Evolutionary conservation across 1,140 invertebrate species (phyloP), one percentile per base, ranked within the genome.

Genomic region (Drosophila athabasca): DNA sequence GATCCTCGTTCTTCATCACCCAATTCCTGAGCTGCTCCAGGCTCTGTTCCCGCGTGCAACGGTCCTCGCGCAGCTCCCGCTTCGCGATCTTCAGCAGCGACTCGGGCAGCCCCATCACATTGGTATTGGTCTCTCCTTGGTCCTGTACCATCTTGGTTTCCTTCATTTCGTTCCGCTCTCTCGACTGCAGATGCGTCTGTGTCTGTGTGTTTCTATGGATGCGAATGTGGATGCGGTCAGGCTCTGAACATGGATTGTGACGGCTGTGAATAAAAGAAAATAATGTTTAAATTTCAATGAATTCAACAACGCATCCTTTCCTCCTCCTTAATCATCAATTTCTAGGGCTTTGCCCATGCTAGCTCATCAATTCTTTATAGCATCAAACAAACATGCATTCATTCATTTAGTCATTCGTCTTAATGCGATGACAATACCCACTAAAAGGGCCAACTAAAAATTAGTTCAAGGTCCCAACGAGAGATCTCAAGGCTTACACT

Each of bases 1-100:
- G 93, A 80, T 96, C 94, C 24, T 91, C 85, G 79, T 95, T 95
- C 83, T 95, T 94, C n/a, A 91, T 80, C 64, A 95, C 94, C 95
- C 95, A 96, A 6, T 95, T 93, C 49, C 93, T 92, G 71, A 96
- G 92, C 77, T 95, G 94, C 13, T 91, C 77, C 43, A 96, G 84
- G 13, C 94, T 93, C 76, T 95, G 94, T 39, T 94, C 93, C 31
- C 93, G 92, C 0, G 92, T 93, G 5, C 91, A 89, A 4, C 94
- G 93, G 45, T 95, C 94, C 90, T 96, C 95, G 15, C 95, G 83
- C 8, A 96, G 79, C 80, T 96, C 95, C 11, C 92, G 92, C 48
- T 93, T 93, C 2, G 95, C 95, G 2, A 95, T 87, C 70, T 92
- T 92, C n/a, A 87, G 61, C 15, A 93, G 83, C 2, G 90, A 76